These are phyloP conservation scores for Cerceris ruficornis DNA, from an alignment of 2,888 invertebrate genomes.

Conservation along the genomic window DNA sequence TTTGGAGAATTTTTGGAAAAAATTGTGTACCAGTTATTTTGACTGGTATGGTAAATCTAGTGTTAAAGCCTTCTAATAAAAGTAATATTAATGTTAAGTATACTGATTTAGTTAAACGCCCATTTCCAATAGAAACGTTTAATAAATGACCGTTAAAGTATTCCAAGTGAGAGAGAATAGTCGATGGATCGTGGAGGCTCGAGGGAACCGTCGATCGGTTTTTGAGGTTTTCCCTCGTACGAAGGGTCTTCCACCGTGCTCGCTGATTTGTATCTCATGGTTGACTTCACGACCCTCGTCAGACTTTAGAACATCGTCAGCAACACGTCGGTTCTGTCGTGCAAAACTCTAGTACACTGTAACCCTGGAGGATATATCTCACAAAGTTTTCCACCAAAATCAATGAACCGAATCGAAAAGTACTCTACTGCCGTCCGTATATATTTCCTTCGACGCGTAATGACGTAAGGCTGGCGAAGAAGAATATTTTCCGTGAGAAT, in stretches of 20 bases:
- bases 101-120: too few relatives aligned
- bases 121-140: too few relatives aligned
- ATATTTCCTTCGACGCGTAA: background rate
- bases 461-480: background rate
- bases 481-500: background rate
- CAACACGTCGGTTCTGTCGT: conserved; percentile 16
- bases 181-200: background rate
- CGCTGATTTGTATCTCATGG: conserved; percentile 26
- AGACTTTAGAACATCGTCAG: conserved; percentile 24
- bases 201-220: background rate
- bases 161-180: background rate
- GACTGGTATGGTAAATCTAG: too few relatives aligned
- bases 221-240: background rate
- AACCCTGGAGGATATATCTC: background rate
- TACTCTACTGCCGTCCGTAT: background rate
- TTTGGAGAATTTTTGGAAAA: too few relatives aligned
- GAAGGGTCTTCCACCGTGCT: conserved; percentile 1
- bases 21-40: too few relatives aligned
- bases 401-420: conserved; percentile 1
- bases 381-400: background rate
- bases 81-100: too few relatives aligned
- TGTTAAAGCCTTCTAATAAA: too few relatives aligned
- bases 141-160: background rate
- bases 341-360: conserved; percentile 15
- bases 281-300: conserved; percentile 27